Base-by-base conservation (phyloP, 2,797 vertebrate species). In the Telmatherina bonti region DNA sequence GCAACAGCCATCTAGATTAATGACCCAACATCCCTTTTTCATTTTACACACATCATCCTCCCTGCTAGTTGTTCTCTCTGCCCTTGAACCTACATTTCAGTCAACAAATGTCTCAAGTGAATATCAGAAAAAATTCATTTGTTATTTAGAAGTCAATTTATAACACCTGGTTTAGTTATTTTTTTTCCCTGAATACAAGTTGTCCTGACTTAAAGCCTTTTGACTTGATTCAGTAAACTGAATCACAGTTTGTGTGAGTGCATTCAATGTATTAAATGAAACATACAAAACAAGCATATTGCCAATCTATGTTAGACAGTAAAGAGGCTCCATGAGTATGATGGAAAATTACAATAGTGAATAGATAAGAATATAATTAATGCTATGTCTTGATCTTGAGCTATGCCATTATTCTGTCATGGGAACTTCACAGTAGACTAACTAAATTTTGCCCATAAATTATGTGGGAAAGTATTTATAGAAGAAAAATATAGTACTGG, bases 1-100 rank as follows among this genome's bases (percentile, higher is more conserved):
- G 75, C 63, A 67, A 47, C 73, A 85, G 70, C 67, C 78, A 60
- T 72, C 33, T 55, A 56, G 67, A 83, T 78, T 74, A 85, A 89
- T 81, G 62, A 71, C 62, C 26, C 53, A 57, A 58, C 68, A 61
- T 73, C 29, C 29, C 7, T 72, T 60, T 62, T 8, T 79, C 63
- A 24, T 15, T 76, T 70, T 58, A 43, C 27, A 53, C 27, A 43
- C 45, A 12, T 67, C 51, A 53, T 75, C 26, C 75, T 84, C 47
- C 68, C 41, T 54, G 4, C 60, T 20, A 18, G 8, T 67, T 57
- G 61, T 63, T 72, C 47, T 53, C 53, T 56, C 43, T 66, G 27
- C 8, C 53, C n/a, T 62, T 66, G 62, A 66, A n/a, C 2, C 24
- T 47, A 67, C 41, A 47, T 70, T 80, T 74, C 33, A 64, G 54